Conservation (phyloP, 2,113 vertebrate genomes). For the Caranx melampygus region DNA sequence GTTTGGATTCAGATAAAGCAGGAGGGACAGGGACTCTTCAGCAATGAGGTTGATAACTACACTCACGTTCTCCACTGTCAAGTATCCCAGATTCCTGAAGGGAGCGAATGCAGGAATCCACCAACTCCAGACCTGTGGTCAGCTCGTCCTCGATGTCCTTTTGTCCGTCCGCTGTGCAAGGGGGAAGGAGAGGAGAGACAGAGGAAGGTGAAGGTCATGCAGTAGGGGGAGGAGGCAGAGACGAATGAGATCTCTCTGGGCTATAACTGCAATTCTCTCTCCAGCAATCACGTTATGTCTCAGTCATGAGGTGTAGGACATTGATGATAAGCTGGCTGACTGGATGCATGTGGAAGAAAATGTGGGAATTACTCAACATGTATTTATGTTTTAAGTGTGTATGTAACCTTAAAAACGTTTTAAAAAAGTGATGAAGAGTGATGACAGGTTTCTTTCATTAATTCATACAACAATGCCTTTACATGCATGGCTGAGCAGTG, state of each 20-base stretch:
- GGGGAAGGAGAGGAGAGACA: constrained; percentile 11
- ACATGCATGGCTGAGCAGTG: constrained; percentile 5
- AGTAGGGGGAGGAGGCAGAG: background rate
- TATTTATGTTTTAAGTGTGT: background rate
- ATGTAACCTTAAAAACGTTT: background rate
- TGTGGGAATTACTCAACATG: background rate
- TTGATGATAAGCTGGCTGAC: constrained; percentile 31
- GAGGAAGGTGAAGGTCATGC: background rate
- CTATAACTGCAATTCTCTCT: constrained; percentile 27
- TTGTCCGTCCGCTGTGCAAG: constrained; percentile 88
- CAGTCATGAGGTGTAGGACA: constrained; percentile 36
- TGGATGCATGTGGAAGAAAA: constrained; percentile 2
- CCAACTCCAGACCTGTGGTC: constrained; percentile 96
- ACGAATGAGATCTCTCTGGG: constrained; percentile 25
- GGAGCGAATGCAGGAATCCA: constrained; percentile 98
- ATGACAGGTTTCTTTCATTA: background rate
- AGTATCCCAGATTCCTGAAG: constrained; percentile 98
- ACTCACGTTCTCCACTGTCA: constrained; percentile 93
- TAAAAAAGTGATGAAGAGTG: background rate
- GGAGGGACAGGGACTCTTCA: background rate
- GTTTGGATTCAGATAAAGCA: constrained; percentile 32
- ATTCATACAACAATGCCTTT: background rate
- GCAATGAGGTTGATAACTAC: too few species aligned
- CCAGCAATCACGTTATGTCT: constrained; percentile 34
- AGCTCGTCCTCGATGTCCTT: constrained; percentile 99